Evolutionary conservation across 2,797 vertebrate genomes (phyloP).

Genomic region (Buphagus erythrorhynchus): DNA sequence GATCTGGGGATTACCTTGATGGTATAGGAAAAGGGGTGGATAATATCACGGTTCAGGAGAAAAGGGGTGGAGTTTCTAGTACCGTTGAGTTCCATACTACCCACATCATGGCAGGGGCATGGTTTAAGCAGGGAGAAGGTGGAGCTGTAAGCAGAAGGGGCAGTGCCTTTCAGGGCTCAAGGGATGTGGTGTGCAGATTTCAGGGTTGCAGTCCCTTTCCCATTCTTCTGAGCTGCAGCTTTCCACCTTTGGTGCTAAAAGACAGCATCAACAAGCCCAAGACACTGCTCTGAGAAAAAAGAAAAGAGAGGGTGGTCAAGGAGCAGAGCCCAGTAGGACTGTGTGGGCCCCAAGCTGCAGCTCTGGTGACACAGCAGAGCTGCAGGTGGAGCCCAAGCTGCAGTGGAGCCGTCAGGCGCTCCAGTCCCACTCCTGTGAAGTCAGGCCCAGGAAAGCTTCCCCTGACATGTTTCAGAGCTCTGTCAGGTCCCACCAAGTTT

Average conservation of each 20-base stretch:
- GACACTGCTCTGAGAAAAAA: fast-evolving
- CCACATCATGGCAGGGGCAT: not conserved
- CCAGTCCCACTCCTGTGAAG: not conserved
- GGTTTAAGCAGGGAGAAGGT: not conserved
- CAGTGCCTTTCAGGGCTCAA: not conserved
- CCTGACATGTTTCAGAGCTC: not conserved
- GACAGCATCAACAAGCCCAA: fast-evolving
- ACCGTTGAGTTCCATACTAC: not conserved
- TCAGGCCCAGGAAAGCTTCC: not conserved
- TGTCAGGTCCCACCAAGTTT: not conserved
- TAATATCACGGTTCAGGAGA: not conserved
- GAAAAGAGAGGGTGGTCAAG: fast-evolving
- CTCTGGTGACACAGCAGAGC: not conserved
- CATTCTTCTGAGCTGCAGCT: not conserved
- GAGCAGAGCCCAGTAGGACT: fast-evolving
- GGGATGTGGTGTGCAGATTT: not conserved
- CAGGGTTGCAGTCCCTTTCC: not conserved
- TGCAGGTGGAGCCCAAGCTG: too few relatives aligned
- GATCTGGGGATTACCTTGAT: not conserved
- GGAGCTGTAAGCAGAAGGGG: not conserved
- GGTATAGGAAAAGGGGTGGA: not conserved
- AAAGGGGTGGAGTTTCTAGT: not conserved
- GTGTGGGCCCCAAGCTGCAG: not conserved
- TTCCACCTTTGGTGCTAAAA: not conserved
- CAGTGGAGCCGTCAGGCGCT: fast-evolving